phyloP scores from a whole-genome alignment of 2,888 invertebrate species.

The Amblyjoppa fuscipennis region DNA sequence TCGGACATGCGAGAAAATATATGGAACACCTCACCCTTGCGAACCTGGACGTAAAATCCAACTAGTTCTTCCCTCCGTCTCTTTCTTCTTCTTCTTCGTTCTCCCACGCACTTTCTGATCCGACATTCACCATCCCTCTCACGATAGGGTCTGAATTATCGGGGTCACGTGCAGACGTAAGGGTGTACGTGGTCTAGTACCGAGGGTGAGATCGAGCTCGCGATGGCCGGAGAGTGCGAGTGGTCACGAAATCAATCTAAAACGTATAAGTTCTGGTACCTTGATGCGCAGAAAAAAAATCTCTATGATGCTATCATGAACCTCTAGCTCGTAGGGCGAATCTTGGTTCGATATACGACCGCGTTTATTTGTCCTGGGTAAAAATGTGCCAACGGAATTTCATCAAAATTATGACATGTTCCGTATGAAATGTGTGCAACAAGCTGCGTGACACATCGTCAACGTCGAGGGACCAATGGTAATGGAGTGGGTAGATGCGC shows the following conservation, averaged over 20 bases:
- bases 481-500: slow-evolving; percentile 29
- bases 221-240: slow-evolving; percentile 40
- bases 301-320: background rate
- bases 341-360: background rate
- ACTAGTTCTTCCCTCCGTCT: slow-evolving; percentile 42
- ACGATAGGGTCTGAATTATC: slow-evolving; percentile 67
- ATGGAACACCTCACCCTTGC: slow-evolving; percentile 48
- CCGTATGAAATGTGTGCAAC: slow-evolving; percentile 6
- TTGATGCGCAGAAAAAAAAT: slow-evolving; percentile 8
- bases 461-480: background rate
- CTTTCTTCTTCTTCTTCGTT: background rate
- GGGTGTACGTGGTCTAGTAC: slow-evolving; percentile 57
- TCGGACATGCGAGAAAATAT: slow-evolving; percentile 54
- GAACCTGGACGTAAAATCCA: slow-evolving; percentile 49
- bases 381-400: slow-evolving; percentile 24
- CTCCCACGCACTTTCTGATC: slow-evolving; percentile 46
- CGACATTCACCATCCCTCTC: slow-evolving; percentile 26
- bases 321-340: background rate
- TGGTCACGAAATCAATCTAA: slow-evolving; percentile 72
- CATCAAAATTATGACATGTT: slow-evolving; percentile 41
- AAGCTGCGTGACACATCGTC: slow-evolving; percentile 8
- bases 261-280: slow-evolving; percentile 56
- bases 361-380: slow-evolving; percentile 9
- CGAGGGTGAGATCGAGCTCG: slow-evolving; percentile 32
- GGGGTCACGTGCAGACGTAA: slow-evolving; percentile 68